Conservation (phyloP, 2,888 invertebrate genomes). For the Iphiclides podalirius region DNA sequence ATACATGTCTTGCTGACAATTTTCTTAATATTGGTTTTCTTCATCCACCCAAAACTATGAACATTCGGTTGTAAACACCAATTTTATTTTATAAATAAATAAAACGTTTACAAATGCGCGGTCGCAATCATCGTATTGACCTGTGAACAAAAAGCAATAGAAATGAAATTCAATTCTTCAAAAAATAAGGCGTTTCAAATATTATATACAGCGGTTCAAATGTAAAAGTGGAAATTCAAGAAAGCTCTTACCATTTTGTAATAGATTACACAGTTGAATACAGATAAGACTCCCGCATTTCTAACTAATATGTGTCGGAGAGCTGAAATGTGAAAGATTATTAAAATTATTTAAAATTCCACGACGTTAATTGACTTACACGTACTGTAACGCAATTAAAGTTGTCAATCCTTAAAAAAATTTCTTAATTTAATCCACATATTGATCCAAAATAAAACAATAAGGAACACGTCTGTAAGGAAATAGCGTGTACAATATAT, state of each 20-base stretch:
- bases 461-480: too few relatives aligned
- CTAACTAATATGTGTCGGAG: neutral
- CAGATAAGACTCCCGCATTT: conserved; percentile 12
- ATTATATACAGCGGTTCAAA: too few relatives aligned
- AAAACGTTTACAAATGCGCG: neutral
- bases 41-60: neutral
- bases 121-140: conserved; percentile 18
- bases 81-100: conserved; percentile 6
- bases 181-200: too few relatives aligned
- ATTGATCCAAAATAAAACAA: too few relatives aligned
- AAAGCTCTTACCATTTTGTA: conserved; percentile 25
- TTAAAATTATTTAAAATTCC: too few relatives aligned
- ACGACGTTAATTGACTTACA: too few relatives aligned
- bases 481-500: too few relatives aligned
- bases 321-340: too few relatives aligned
- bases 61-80: conserved; percentile 4
- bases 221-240: too few relatives aligned
- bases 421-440: neutral
- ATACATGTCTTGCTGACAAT: conserved; percentile 7
- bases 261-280: conserved; percentile 21
- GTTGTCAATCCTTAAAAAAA: conserved; percentile 15
- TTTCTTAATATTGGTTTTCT: conserved; percentile 3
- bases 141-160: conserved; percentile 12
- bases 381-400: too few relatives aligned
- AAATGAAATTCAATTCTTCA: too few relatives aligned